These are phyloP conservation scores for Thunnus albacares DNA, from an alignment of 2,797 vertebrate species.

Conservation along the genomic window DNA sequence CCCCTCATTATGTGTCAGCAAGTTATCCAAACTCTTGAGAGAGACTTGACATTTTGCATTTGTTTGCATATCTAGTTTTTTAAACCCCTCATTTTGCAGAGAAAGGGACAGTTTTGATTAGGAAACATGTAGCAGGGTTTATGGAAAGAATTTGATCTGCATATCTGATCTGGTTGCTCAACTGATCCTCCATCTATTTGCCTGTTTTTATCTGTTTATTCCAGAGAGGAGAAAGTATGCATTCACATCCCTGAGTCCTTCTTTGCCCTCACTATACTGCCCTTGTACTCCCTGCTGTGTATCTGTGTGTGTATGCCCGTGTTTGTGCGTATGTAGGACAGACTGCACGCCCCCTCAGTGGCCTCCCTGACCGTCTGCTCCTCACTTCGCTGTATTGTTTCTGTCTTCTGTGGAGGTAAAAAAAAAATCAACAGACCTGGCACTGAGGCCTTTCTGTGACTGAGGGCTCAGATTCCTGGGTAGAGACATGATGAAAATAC, in stretches of 20 bases:
- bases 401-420: constrained; percentile 50
- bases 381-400: constrained; percentile 55
- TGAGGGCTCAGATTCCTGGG: constrained; percentile 41
- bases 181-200: constrained; percentile 40
- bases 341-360: constrained; percentile 49
- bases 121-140: not conserved
- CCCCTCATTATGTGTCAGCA: constrained; percentile 58
- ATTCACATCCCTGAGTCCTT: constrained; percentile 29
- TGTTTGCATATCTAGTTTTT: constrained; percentile 45
- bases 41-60: constrained; percentile 48
- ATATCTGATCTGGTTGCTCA: constrained; percentile 8
- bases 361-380: constrained; percentile 60
- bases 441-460: constrained; percentile 39
- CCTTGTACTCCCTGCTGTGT: constrained; percentile 38
- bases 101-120: constrained; percentile 5
- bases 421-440: constrained; percentile 32
- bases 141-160: constrained; percentile 34
- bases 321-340: constrained; percentile 49
- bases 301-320: constrained; percentile 51
- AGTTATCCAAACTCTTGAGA: constrained; percentile 47
- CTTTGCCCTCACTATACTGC: constrained; percentile 40
- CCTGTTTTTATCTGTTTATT: constrained; percentile 49
- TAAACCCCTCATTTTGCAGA: constrained; percentile 24
- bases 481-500: constrained; percentile 57
- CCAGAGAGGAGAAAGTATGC: not conserved